Evolutionary conservation across 2,797 vertebrate species (phyloP).

Genomic region (Scyliorhinus canicula): DNA sequence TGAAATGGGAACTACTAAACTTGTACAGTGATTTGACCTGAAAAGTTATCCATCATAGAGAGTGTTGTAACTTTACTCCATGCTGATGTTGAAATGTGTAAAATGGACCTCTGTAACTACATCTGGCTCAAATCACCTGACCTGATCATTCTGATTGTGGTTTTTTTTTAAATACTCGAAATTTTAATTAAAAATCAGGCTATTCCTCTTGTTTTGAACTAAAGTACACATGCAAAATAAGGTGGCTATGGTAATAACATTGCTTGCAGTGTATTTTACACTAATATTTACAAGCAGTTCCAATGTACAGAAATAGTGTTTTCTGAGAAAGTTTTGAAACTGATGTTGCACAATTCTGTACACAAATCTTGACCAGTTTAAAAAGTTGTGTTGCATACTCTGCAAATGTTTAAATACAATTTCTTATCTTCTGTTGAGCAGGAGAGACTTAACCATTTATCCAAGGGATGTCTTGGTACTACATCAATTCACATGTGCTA

Average conservation of each 20-base stretch:
- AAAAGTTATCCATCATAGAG: no score
- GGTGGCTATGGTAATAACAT: not conserved
- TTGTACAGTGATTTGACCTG: not conserved
- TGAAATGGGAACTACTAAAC: not conserved
- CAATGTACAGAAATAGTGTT: not conserved
- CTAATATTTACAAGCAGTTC: not conserved
- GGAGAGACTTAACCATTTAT: constrained; percentile 6
- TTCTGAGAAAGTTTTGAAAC: not conserved
- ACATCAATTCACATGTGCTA: not conserved
- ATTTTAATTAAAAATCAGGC: not conserved
- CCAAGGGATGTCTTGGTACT: not conserved
- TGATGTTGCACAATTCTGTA: not conserved
- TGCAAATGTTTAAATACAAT: constrained; percentile 1
- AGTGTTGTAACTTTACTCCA: not conserved
- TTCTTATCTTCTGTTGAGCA: constrained; percentile 29
- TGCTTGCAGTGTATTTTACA: not conserved
- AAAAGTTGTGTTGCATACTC: not conserved
- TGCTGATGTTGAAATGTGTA: not conserved
- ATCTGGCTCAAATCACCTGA: not conserved
- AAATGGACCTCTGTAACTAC: not conserved
- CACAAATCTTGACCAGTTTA: not conserved
- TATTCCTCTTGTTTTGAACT: not conserved
- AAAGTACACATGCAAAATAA: not conserved
- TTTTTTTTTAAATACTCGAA: not conserved
- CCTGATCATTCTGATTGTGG: not conserved